Conservation (phyloP, 2,888 invertebrate species). For the Phalera bucephala region DNA sequence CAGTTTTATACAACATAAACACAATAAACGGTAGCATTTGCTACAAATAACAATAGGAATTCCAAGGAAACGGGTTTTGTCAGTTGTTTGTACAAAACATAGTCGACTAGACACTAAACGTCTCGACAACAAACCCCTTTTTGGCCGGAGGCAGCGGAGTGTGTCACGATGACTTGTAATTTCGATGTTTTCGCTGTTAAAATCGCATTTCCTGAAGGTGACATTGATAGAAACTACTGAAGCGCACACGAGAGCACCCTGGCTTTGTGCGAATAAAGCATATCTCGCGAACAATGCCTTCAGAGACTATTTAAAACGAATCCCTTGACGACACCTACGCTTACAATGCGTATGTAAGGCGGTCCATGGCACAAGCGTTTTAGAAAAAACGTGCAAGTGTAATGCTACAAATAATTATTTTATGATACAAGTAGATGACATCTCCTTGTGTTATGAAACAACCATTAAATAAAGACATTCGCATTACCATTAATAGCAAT, state of each 20-base stretch:
- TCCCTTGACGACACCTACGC: constrained; percentile 70
- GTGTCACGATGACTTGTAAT: constrained; percentile 76
- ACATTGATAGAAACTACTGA: constrained; percentile 67
- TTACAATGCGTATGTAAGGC: constrained; percentile 32
- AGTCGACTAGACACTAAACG: constrained; percentile 47
- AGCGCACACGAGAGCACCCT: constrained; percentile 66
- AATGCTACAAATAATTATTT: no score
- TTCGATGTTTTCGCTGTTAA: constrained; percentile 79
- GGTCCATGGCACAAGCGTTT: constrained; percentile 39
- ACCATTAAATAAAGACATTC: no score
- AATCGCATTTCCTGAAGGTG: constrained; percentile 78
- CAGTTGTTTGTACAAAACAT: constrained; percentile 60
- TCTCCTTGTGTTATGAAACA: no score
- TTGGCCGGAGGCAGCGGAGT: constrained; percentile 74
- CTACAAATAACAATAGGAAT: constrained; percentile 26
- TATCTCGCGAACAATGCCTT: constrained; percentile 63
- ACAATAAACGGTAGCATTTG: constrained; percentile 19
- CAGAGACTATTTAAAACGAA: constrained; percentile 71
- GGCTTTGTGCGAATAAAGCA: constrained; percentile 62
- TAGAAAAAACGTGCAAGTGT: no score
- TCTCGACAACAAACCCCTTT: constrained; percentile 71
- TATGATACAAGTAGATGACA: no score
- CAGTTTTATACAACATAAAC: constrained; percentile 18
- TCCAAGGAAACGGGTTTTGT: constrained; percentile 42
- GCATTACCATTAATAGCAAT: no score